A percentile compares a stretch with the other conserved stretches of the same genome.
Conservation (phyloP, 2,797 vertebrate genomes). For the Alcedo quadribrachys region DNA sequence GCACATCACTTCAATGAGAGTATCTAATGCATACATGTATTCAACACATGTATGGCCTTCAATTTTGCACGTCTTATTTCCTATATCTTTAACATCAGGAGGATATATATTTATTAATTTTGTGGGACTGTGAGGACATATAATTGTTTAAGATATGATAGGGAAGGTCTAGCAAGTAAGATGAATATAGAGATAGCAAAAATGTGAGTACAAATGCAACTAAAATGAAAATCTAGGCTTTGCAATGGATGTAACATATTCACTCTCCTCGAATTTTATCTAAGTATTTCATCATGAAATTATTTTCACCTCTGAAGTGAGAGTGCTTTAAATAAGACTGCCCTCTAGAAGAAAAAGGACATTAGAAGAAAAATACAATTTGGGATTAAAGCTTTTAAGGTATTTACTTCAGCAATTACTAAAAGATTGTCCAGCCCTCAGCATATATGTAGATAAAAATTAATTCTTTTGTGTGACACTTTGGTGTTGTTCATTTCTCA, state of each 20-base stretch:
- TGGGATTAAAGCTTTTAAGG: background rate
- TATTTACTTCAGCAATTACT: constrained; percentile 19
- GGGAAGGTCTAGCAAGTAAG: background rate
- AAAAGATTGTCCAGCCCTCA: background rate
- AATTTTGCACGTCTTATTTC: background rate
- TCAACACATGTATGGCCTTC: background rate
- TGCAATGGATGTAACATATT: background rate
- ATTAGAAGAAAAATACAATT: background rate
- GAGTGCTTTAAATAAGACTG: constrained; percentile 21
- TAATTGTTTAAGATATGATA: background rate
- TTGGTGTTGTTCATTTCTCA: background rate
- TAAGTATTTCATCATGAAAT: background rate
- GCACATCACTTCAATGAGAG: background rate
- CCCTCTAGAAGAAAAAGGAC: constrained; percentile 9
- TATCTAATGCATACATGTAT: background rate
- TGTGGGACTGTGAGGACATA: background rate
- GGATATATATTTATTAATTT: background rate
- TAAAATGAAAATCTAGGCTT: background rate
- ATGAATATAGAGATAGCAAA: background rate
- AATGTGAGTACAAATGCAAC: background rate
- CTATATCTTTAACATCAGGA: background rate
- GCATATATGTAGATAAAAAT: background rate
- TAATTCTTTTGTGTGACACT: background rate
- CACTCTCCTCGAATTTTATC: background rate
- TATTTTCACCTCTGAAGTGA: constrained; percentile 29